Evolutionary conservation across 2,888 invertebrate genomes (phyloP).

Genomic region (Leistus spinibarbis): DNA sequence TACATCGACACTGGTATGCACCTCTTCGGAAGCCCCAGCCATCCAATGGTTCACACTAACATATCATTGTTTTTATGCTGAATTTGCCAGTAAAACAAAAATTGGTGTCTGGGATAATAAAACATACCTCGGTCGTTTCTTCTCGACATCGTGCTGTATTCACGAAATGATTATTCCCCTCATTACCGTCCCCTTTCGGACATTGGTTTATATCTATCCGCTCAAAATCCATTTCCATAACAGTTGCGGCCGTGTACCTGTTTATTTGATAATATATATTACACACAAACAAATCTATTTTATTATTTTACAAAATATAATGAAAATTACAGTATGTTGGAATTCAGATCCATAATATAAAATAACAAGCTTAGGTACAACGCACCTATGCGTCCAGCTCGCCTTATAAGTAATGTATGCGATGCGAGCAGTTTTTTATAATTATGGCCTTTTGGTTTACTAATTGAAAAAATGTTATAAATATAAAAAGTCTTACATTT

Average conservation of each 20-base stretch:
- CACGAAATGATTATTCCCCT: slow-evolving; percentile 84
- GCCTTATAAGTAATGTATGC: too few relatives aligned
- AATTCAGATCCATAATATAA: too few relatives aligned
- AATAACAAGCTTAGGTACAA: too few relatives aligned
- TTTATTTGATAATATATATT: slow-evolving; percentile 30
- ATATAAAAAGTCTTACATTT: too few relatives aligned
- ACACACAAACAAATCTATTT: slow-evolving; percentile 34
- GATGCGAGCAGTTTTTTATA: too few relatives aligned
- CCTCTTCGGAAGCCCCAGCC: slow-evolving; percentile 96
- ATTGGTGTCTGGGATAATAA: neutral
- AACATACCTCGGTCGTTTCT: slow-evolving; percentile 82
- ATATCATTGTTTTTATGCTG: slow-evolving; percentile 43
- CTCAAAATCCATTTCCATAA: slow-evolving; percentile 95
- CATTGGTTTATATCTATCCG: slow-evolving; percentile 98
- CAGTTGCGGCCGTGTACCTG: slow-evolving; percentile 89
- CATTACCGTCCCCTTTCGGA: slow-evolving; percentile 86
- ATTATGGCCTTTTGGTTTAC: too few relatives aligned
- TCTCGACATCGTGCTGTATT: slow-evolving; percentile 90
- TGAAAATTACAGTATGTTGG: too few relatives aligned
- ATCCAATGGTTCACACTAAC: slow-evolving; percentile 91
- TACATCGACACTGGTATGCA: slow-evolving; percentile 93
- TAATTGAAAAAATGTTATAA: too few relatives aligned
- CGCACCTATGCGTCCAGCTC: too few relatives aligned
- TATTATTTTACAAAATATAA: too few relatives aligned
- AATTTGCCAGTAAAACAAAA: neutral